Conservation (phyloP, 1,140 invertebrate species). For the Heliconius himera region DNA sequence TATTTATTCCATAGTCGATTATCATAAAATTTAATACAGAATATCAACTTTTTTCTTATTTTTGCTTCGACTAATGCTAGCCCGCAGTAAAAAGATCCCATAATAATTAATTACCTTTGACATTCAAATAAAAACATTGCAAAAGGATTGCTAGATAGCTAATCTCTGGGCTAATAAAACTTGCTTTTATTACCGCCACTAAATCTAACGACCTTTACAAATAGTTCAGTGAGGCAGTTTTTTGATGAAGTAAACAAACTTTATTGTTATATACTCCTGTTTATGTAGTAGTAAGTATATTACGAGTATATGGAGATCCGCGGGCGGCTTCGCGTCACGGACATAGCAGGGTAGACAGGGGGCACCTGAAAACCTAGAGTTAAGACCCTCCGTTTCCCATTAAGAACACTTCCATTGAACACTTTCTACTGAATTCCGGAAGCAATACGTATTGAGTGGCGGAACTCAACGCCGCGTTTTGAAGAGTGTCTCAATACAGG, state of each 20-base stretch:
- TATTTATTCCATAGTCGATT: no score
- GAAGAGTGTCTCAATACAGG: no score
- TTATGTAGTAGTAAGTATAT: not conserved
- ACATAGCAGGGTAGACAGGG: no score
- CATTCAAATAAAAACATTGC: conserved; percentile 8
- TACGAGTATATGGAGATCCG: no score
- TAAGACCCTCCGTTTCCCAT: no score
- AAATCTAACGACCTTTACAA: conserved; percentile 40
- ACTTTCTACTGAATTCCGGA: no score
- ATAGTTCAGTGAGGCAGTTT: conserved; percentile 34
- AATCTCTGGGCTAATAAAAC: conserved; percentile 39
- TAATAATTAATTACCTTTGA: conserved; percentile 14
- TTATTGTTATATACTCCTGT: conserved; percentile 17
- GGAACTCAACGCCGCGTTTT: no score
- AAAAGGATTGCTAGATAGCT: conserved; percentile 10
- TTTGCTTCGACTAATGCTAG: not conserved
- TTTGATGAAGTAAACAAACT: conserved; percentile 33
- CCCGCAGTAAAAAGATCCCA: not conserved
- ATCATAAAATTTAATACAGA: no score
- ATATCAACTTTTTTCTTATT: not conserved
- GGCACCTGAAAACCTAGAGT: no score
- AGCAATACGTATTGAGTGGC: no score
- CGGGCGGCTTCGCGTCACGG: no score
- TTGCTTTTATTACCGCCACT: conserved; percentile 39
- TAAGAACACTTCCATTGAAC: no score